These are phyloP conservation scores for Sebastes fasciatus DNA, from an alignment of 2,113 vertebrate species.

Conservation along the genomic window DNA sequence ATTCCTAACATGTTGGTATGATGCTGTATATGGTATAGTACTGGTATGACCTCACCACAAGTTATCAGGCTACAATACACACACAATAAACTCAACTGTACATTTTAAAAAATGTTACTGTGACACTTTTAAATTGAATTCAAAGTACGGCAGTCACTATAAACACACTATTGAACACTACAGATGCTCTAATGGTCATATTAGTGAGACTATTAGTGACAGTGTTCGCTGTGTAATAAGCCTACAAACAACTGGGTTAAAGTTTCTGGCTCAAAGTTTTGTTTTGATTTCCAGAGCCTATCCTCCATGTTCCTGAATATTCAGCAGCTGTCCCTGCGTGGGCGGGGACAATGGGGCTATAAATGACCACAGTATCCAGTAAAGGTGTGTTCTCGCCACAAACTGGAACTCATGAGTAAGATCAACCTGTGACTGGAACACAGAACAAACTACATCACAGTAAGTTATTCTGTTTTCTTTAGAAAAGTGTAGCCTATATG, in stretches of 20 bases:
- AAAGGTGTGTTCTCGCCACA: not conserved
- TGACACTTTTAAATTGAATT: not conserved
- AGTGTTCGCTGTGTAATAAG: not conserved
- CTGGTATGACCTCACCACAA: not conserved
- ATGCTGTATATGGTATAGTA: not conserved
- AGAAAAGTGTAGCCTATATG: not conserved
- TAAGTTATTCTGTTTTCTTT: constrained; percentile 35
- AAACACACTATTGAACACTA: not conserved
- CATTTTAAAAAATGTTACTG: not conserved
- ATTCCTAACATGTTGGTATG: not conserved
- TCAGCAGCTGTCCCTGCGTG: constrained; percentile 36
- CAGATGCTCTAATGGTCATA: not conserved
- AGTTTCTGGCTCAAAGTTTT: constrained; percentile 32
- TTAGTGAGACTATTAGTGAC: not conserved
- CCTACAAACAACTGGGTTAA: constrained; percentile 41
- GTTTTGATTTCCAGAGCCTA: not conserved
- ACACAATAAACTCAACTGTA: not conserved
- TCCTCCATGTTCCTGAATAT: constrained; percentile 50
- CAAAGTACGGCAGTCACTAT: no score
- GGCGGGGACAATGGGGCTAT: constrained; percentile 54
- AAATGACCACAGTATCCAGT: constrained; percentile 33
- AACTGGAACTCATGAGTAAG: not conserved
- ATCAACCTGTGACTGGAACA: not conserved
- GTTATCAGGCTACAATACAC: not conserved
- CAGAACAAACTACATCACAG: constrained; percentile 15